Conservation (phyloP, 1,140 invertebrate genomes). For the Plutomurus gul region DNA sequence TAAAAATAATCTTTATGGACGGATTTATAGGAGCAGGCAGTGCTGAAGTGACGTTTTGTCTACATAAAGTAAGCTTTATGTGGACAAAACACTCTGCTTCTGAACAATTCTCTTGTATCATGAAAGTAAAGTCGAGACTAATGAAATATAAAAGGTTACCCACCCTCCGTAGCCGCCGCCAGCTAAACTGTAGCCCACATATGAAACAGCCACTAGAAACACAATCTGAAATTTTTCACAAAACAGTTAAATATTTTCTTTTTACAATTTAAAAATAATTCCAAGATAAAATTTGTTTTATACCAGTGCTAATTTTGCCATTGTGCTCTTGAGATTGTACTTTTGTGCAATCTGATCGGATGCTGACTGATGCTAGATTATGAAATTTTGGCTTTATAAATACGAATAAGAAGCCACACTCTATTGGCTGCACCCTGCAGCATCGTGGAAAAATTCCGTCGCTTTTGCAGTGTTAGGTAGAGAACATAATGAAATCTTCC, state of each 20-base stretch:
- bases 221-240: neutral
- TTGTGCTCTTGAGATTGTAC: neutral
- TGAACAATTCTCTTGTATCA: neutral
- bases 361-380: neutral
- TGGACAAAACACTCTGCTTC: neutral
- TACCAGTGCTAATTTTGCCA: neutral
- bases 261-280: neutral
- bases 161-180: neutral
- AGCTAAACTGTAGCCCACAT: neutral
- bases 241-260: neutral
- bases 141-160: neutral
- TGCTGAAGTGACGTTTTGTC: too few relatives aligned
- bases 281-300: neutral
- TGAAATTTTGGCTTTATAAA: neutral
- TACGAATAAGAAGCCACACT: neutral
- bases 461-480: too few relatives aligned
- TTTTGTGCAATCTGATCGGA: neutral
- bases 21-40: too few relatives aligned
- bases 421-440: neutral
- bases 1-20: too few relatives aligned
- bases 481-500: neutral
- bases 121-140: too few relatives aligned
- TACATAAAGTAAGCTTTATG: too few relatives aligned
- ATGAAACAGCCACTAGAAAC: neutral
- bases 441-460: neutral